These are phyloP conservation scores for Drosophila ficusphila DNA, from an alignment of 1,140 invertebrate genomes.

Conservation along the genomic window DNA sequence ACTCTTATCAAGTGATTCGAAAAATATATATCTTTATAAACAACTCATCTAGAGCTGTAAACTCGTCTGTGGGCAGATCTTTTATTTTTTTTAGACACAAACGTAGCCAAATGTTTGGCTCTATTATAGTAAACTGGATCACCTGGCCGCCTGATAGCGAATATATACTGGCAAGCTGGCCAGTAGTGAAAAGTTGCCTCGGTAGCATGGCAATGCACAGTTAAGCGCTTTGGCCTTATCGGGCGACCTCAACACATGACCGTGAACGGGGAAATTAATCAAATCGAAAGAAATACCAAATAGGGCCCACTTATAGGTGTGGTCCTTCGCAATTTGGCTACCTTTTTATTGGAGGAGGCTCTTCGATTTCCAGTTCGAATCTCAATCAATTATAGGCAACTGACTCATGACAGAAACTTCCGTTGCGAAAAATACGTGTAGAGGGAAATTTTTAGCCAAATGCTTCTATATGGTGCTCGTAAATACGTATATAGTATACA, in stretches of 20 bases:
- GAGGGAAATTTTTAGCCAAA: slow-evolving; percentile 46
- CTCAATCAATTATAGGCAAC: slow-evolving; percentile 47
- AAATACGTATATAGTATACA: not conserved
- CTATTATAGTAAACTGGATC: slow-evolving; percentile 12
- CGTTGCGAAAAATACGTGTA: slow-evolving; percentile 65
- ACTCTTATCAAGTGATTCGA: slow-evolving; percentile 24
- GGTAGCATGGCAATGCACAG: slow-evolving; percentile 44
- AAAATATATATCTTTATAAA: slow-evolving; percentile 18
- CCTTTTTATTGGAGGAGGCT: slow-evolving; percentile 12
- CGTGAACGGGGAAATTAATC: slow-evolving; percentile 65
- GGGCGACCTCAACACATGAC: slow-evolving; percentile 59
- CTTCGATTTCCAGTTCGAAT: slow-evolving; percentile 28
- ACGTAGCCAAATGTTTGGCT: slow-evolving; percentile 10
- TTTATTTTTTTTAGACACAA: slow-evolving; percentile 24
- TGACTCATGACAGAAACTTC: slow-evolving; percentile 78
- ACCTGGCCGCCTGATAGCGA: slow-evolving; percentile 21
- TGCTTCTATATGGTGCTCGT: slow-evolving; percentile 22
- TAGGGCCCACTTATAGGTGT: slow-evolving; percentile 19
- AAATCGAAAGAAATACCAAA: slow-evolving; percentile 32
- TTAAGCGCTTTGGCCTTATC: slow-evolving; percentile 54
- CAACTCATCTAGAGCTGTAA: slow-evolving; percentile 16
- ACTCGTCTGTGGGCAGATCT: slow-evolving; percentile 23
- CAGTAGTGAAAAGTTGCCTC: slow-evolving; percentile 25
- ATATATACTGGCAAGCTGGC: too few relatives aligned
- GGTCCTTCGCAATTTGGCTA: slow-evolving; percentile 19